Base-by-base conservation (phyloP, 2,888 invertebrate genomes). In the Cheilosia pagana region DNA sequence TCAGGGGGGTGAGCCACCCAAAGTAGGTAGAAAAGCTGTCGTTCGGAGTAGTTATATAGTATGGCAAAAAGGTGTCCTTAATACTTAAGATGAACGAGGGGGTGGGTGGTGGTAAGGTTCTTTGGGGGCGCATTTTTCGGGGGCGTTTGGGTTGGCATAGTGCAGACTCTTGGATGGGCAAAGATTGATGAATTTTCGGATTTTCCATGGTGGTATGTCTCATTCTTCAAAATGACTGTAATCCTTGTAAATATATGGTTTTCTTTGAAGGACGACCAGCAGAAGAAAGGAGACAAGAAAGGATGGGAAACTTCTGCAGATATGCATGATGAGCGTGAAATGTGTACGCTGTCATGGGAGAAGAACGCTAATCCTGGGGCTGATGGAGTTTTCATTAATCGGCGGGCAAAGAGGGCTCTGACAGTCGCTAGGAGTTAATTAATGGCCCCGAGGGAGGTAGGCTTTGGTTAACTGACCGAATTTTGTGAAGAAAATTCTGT, bases 191-290 rank as follows among this genome's bases (percentile, higher is more conserved):
- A 76, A 85, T 85, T 76, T 85, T 85, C 23, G 85, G 75, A 76
- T 85, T 81, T 81, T 71, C 60, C 21, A 39, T 74, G 75, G 68
- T 85, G 81, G 81, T 81, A 57, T 81, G 81, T 81, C 75, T 81
- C 75, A 85, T 81, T 75, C 85, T 75, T 81, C 71, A 81, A 85
- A 75, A 81, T 52, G 75, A 71, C 75, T 81, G 85, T 85, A 85
- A 85, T 85, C 85, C 81, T 76, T 50, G 85, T 76, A 71, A 85
- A 85, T 85, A 85, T 81, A 85, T 85, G 81, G 85, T 85, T 85
- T 68, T 75, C 60, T 19, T 76, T 76, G 43, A 70, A 71, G 75
- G 67, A 79, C 79, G 68, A 62, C n/a, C 41, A 52, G 23, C 19
- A 43, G 23, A 57, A 41, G 25, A 52, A 35, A 43, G 16, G 7